These are phyloP conservation scores for Sarcophaga rosellei DNA, from an alignment of 2,888 invertebrate genomes.

Conservation along the genomic window DNA sequence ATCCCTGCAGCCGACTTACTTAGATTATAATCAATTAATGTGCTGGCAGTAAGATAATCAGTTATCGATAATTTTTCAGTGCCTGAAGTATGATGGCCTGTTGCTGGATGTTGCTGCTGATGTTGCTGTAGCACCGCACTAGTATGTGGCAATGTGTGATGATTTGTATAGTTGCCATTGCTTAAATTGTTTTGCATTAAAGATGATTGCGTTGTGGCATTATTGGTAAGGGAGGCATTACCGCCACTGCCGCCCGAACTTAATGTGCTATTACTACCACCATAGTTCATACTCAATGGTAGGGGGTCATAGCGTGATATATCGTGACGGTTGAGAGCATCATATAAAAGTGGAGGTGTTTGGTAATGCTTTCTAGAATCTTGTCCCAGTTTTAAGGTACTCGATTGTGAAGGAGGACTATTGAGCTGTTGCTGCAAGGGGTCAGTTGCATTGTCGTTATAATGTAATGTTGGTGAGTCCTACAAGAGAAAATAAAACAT, in stretches of 20 bases:
- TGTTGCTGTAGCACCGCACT: conserved; percentile 70
- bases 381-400: conserved; percentile 79
- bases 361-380: conserved; percentile 78
- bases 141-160: conserved; percentile 77
- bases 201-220: conserved; percentile 59
- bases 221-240: conserved; percentile 70
- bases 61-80: conserved; percentile 78
- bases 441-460: conserved; percentile 72
- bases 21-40: conserved; percentile 79
- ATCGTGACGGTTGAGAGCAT: conserved; percentile 76
- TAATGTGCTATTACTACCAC: conserved; percentile 74
- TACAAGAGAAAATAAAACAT: conserved; percentile 54
- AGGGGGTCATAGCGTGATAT: conserved; percentile 78
- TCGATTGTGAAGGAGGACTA: conserved; percentile 80
- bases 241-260: conserved; percentile 73
- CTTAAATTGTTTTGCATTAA: conserved; percentile 66
- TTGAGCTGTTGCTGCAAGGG: conserved; percentile 75
- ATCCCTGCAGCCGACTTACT: conserved; percentile 76
- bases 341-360: conserved; percentile 78
- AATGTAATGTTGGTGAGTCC: conserved; percentile 71
- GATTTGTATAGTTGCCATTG: conserved; percentile 70
- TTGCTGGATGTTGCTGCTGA: conserved; percentile 53
- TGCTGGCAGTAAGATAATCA: conserved; percentile 79
- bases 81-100: conserved; percentile 66
- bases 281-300: conserved; percentile 74